Conservation (phyloP, 2,888 invertebrate genomes). For the Adineta ricciae region DNA sequence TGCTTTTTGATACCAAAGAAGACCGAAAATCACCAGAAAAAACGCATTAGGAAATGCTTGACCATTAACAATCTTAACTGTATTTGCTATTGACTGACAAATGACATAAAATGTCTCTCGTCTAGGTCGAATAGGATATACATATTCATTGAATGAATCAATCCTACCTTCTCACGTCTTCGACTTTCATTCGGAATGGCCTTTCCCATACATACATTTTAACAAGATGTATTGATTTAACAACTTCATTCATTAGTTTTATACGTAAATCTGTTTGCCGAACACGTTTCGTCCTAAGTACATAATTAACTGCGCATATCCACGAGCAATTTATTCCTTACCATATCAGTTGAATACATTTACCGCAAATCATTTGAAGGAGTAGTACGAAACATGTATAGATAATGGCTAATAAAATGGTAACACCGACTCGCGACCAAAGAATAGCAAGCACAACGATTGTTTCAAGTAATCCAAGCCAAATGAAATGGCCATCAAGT, state of each 20-base stretch:
- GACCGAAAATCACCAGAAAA: background rate
- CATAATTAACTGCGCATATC: background rate
- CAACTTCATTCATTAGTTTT: conserved; percentile 83
- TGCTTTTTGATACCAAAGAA: background rate
- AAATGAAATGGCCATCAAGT: conserved; percentile 65
- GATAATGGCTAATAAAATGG: conserved; percentile 60
- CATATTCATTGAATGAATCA: background rate
- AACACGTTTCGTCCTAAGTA: conserved; percentile 67
- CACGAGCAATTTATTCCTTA: background rate
- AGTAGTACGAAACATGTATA: background rate
- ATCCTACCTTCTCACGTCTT: conserved; percentile 62
- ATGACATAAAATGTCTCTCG: background rate
- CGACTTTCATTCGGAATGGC: conserved; percentile 73
- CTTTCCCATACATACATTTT: conserved; percentile 94
- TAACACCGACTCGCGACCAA: conserved; percentile 46
- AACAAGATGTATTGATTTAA: conserved; percentile 81
- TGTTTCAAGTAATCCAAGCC: conserved; percentile 78
- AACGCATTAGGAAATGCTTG: background rate
- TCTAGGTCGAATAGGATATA: background rate
- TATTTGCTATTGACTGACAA: background rate
- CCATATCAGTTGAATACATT: conserved; percentile 4
- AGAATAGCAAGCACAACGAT: conserved; percentile 65
- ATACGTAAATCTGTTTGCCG: conserved; percentile 76
- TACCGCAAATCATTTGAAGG: background rate
- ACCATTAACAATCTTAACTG: background rate